Evolutionary conservation across 2,113 vertebrate species (phyloP), one percentile per base, ranked within the genome.

Genomic region (Centrocercus urophasianus): DNA sequence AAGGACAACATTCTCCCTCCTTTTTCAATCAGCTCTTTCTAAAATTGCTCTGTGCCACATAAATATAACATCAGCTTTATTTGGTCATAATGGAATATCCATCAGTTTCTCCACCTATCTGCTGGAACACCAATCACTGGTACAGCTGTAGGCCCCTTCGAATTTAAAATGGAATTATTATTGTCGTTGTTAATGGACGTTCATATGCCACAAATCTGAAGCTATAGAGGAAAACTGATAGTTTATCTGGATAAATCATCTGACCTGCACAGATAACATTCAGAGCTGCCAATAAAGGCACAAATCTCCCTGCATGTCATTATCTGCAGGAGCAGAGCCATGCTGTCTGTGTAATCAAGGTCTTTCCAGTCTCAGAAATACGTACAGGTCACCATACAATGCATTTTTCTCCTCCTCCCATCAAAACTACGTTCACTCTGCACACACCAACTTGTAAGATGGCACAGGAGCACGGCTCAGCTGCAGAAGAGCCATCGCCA

Each of bases 1-100:
- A 57, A 36, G 10, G n/a, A 17, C 57, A 60, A 77, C 86, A 18
- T 15, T 47, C 70, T 61, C 80, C 15, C 47, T 91, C 83, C 69
- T 64, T 91, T 60, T 66, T 45, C 90, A 72, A 52, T 47, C 88
- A 72, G 7, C 48, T 73, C 42, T 36, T 36, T 10, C 18, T 11
- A 85, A 60, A 89, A 87, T 36, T 5, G 12, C 52, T 78, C 30
- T 16, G 4, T 3, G 54, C 84, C 59, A 84, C 76, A 89, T 70
- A 78, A 90, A 89, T 50, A 75, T 76, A 52, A 36, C n/a, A 5
- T 48, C 73, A 48, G 59, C 57, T 88, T 81, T 67, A 85, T 80
- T 72, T 40, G 77, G 63, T 40, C n/a, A 28, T 74, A 88, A 94
- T 36, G 92, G 74, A 92, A 90, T 79, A 88, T 84, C 92, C 83